Percentiles rank a stretch among this genome's conserved stretches.
phyloP scores from a whole-genome alignment of 2,797 vertebrate genomes.

The Tragopan temminckii region DNA sequence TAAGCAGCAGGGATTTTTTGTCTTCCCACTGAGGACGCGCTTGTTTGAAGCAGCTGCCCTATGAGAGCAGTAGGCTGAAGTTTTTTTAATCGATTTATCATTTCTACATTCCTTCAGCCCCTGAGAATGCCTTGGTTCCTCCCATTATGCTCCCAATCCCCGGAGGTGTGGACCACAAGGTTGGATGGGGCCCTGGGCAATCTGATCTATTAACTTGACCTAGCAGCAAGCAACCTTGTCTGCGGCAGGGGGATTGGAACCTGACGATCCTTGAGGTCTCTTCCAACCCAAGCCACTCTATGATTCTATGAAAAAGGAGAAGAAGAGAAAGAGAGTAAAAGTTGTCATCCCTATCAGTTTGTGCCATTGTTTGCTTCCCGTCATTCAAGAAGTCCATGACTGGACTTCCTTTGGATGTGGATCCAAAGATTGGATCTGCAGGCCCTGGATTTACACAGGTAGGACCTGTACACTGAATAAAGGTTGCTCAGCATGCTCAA shows the following conservation, averaged over 20 bases:
- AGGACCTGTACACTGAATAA: not conserved
- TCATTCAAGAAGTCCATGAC: not conserved
- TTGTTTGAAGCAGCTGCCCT: not conserved
- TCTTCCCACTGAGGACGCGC: not conserved
- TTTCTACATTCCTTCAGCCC: not conserved
- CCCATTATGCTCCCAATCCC: not conserved
- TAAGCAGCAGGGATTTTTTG: not conserved
- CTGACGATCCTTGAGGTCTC: no score
- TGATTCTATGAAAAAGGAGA: not conserved
- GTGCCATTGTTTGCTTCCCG: not conserved
- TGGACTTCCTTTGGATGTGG: not conserved
- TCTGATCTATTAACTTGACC: no score
- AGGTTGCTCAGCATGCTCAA: not conserved
- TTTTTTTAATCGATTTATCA: not conserved
- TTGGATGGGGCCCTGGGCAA: no score
- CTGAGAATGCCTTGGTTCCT: not conserved
- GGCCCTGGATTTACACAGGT: not conserved
- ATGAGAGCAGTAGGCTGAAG: not conserved
- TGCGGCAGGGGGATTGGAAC: no score
- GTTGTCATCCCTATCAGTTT: not conserved
- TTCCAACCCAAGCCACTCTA: no score
- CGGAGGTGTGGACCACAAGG: no score
- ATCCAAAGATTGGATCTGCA: no score
- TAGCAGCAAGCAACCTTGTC: no score
- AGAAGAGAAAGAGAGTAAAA: not conserved